Percentiles rank a stretch among this genome's conserved stretches.
Evolutionary conservation across 1,140 invertebrate genomes (phyloP).

Genomic region (Diachasmimorpha longicaudata): DNA sequence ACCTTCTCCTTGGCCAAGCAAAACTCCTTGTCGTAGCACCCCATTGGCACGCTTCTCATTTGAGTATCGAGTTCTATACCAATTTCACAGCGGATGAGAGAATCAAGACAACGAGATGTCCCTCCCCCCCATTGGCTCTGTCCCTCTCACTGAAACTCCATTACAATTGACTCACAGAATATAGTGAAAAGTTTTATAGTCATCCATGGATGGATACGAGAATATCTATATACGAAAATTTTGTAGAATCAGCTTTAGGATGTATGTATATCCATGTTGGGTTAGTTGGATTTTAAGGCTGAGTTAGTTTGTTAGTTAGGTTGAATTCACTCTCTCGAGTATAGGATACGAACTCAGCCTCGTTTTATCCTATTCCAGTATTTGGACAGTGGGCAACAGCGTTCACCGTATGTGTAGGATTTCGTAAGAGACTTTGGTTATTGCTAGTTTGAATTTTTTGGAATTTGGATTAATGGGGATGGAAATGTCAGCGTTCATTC

Average conservation of each 20-base stretch:
- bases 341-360: neutral
- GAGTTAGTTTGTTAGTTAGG: neutral
- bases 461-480: neutral
- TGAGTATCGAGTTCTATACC: neutral
- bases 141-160: neutral
- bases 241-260: neutral
- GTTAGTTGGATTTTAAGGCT: neutral
- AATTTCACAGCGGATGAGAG: neutral
- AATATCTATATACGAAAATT: neutral
- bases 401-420: neutral
- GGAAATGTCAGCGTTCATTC: too few species aligned
- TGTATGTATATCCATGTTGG: neutral
- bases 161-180: neutral
- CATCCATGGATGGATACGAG: neutral
- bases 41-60: conserved; percentile 19
- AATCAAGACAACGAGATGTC: neutral
- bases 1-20: neutral
- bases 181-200: neutral
- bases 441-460: neutral
- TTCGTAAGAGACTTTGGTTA: neutral
- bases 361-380: neutral
- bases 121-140: neutral
- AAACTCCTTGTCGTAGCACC: neutral
- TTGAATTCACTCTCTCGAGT: neutral
- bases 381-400: neutral